These are phyloP conservation scores for Cryptomyrus ogoouensis DNA, from an alignment of 2,113 vertebrate species.

Conservation along the genomic window DNA sequence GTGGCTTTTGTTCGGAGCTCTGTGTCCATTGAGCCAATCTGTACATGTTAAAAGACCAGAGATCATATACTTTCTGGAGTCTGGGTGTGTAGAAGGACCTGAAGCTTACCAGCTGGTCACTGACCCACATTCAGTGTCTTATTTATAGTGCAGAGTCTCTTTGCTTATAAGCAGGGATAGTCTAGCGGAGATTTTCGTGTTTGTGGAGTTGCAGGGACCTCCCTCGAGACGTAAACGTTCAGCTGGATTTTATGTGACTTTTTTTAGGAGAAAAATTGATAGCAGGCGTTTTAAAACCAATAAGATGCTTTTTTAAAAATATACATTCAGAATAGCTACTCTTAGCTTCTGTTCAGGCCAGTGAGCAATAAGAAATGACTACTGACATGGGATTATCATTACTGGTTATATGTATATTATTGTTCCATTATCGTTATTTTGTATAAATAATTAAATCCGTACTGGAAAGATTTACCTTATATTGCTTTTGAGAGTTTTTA, in stretches of 20 bases:
- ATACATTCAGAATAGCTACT: not conserved
- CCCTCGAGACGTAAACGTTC: not conserved
- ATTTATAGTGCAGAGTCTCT: slow-evolving; percentile 17
- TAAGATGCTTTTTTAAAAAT: not conserved
- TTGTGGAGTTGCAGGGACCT: not conserved
- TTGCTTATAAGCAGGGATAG: not conserved
- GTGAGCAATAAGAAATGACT: not conserved
- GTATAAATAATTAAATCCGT: not conserved
- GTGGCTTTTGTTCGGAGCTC: not conserved
- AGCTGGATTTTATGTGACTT: not conserved
- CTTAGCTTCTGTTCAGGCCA: not conserved
- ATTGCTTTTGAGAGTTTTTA: not conserved
- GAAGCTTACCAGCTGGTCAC: not conserved
- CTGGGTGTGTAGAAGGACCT: not conserved
- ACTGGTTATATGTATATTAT: not conserved
- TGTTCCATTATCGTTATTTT: not conserved
- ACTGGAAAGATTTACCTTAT: not conserved
- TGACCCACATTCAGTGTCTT: slow-evolving; percentile 10
- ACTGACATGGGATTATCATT: not conserved
- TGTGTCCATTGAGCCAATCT: not conserved
- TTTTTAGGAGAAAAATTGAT: not conserved
- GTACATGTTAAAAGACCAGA: not conserved
- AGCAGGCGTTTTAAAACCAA: not conserved
- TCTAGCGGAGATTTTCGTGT: not conserved
- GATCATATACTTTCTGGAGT: not conserved